Conservation (phyloP, 2,888 invertebrate genomes). For the Podabrus alpinus region DNA sequence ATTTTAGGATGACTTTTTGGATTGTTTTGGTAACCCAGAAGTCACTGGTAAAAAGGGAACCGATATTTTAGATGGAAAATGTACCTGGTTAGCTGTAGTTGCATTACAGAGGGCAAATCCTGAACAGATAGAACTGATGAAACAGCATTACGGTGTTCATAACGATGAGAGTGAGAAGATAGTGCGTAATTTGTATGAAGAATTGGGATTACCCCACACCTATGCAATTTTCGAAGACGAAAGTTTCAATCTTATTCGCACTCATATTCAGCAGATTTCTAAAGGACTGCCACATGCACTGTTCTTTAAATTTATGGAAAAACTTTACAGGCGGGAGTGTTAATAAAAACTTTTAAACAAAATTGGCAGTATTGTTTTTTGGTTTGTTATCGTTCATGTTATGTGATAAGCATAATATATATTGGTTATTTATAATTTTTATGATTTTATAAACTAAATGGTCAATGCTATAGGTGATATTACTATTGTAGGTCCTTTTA, state of each 20-base stretch:
- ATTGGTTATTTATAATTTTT: neutral
- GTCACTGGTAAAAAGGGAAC: conserved; percentile 88
- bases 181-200: conserved; percentile 77
- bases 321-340: conserved; percentile 74
- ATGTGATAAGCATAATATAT: neutral
- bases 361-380: neutral
- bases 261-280: conserved; percentile 83
- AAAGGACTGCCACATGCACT: conserved; percentile 79
- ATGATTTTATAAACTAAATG: too few relatives aligned
- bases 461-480: too few relatives aligned
- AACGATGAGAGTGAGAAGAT: conserved; percentile 69
- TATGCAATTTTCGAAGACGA: conserved; percentile 83
- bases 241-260: conserved; percentile 78
- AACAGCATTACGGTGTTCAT: conserved; percentile 75
- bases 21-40: conserved; percentile 86
- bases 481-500: neutral
- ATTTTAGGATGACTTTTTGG: conserved; percentile 81
- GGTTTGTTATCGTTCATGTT: neutral
- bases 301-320: conserved; percentile 81
- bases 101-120: conserved; percentile 79
- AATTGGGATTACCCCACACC: conserved; percentile 74
- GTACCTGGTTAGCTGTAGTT: conserved; percentile 91
- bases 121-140: conserved; percentile 72
- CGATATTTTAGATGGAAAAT: conserved; percentile 95
- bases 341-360: conserved; percentile 40